These are phyloP conservation scores for Protosalanx chinensis DNA, from an alignment of 2,797 vertebrate genomes.

Conservation along the genomic window DNA sequence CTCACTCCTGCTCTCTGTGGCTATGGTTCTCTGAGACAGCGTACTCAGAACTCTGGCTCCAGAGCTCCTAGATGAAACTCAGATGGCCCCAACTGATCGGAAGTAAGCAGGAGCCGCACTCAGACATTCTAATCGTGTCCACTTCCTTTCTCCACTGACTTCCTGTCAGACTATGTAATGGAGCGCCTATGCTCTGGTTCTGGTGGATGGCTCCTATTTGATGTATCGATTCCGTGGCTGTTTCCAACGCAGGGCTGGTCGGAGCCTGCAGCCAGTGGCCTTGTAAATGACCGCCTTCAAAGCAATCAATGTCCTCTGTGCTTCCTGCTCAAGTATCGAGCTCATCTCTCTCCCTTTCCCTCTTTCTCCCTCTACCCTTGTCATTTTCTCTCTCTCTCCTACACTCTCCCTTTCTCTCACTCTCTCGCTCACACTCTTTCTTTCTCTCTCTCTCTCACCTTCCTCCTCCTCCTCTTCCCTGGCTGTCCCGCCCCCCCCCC, in stretches of 20 bases:
- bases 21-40: too few relatives aligned
- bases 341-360: neutral
- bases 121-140: too few relatives aligned
- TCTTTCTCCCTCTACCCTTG: constrained; percentile 5
- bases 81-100: too few relatives aligned
- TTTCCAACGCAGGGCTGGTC: constrained; percentile 45
- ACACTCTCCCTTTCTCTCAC: constrained; percentile 5
- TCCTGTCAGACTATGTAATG: constrained; percentile 41
- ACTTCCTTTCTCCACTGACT: too few relatives aligned
- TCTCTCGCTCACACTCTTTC: neutral
- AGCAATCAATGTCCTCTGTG: constrained; percentile 1
- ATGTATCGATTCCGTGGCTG: constrained; percentile 59
- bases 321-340: too few relatives aligned
- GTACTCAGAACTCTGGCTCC: too few relatives aligned
- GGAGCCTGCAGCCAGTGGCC: constrained; percentile 12
- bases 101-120: too few relatives aligned
- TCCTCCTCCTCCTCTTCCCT: neutral
- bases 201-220: constrained; percentile 39
- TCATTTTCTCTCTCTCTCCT: neutral
- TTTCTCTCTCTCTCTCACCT: neutral
- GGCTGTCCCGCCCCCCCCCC: too few relatives aligned
- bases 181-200: constrained; percentile 39
- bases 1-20: too few relatives aligned
- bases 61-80: too few relatives aligned
- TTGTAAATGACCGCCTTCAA: constrained; percentile 48